Conservation (phyloP, 1,140 invertebrate species). For the Leptoteleia sp. region DNA sequence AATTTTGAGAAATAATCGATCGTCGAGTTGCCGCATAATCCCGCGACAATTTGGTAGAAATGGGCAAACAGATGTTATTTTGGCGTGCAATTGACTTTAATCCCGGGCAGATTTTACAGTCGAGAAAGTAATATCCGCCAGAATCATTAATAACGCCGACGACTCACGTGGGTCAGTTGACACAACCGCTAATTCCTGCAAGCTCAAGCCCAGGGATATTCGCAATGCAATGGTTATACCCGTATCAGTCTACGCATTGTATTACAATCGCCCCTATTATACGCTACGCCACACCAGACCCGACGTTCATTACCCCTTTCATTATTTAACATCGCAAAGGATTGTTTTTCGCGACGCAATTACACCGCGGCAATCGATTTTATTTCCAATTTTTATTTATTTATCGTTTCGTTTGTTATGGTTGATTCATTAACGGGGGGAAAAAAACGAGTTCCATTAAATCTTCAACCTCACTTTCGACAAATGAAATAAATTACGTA, state of each 20-base stretch:
- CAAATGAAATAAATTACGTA: no score
- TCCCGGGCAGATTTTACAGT: constrained; percentile 14
- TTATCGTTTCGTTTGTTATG: background rate
- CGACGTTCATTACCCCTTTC: constrained; percentile 29
- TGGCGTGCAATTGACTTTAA: constrained; percentile 13
- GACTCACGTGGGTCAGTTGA: constrained; percentile 35
- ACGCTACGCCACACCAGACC: constrained; percentile 16
- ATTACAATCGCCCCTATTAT: constrained; percentile 29
- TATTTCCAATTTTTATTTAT: constrained; percentile 1
- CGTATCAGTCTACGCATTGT: constrained; percentile 35
- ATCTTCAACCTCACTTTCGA: no score
- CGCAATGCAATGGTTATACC: constrained; percentile 38
- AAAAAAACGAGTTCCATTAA: no score
- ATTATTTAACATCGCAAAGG: constrained; percentile 20
- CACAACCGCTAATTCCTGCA: constrained; percentile 35
- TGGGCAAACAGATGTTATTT: constrained; percentile 1
- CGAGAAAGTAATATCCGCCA: constrained; percentile 26
- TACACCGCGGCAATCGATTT: background rate
- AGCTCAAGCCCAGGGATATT: constrained; percentile 35
- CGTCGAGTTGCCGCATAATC: no score
- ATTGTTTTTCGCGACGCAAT: constrained; percentile 23
- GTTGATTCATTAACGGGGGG: no score
- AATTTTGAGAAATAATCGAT: no score
- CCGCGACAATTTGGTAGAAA: no score
- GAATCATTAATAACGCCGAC: constrained; percentile 31